Evolutionary conservation across 1,140 invertebrate species (phyloP), one percentile per base, ranked within the genome.

Genomic region (Leptinotarsa lineolata): DNA sequence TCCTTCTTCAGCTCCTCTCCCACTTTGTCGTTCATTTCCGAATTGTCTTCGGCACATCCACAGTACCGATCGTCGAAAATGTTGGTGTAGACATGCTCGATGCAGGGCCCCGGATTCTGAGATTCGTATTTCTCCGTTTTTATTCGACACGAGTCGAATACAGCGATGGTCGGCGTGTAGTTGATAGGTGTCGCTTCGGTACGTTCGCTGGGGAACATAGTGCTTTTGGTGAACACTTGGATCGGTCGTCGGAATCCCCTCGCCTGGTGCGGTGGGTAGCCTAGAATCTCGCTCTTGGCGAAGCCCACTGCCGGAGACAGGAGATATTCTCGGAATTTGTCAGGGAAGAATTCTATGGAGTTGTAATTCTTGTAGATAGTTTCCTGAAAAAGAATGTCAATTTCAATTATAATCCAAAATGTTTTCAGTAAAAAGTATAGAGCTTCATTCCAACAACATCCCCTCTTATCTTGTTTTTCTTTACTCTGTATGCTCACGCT

Each of bases 261-360:
- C 58, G 92, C 91, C 68, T 91, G 90, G 84, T 98, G 94, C 45
- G 91, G 87, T 11, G 95, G 94, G 39, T 93, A 92, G 13, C 92
- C 94, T 22, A 98, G 83, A 0, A 93, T 90, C 80, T 95, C 94
- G 82, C 93, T 95, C 79, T 94, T 94, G 76, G 89, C 91, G 84
- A 98, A 98, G 4, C 96, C 96, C 20, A 98, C 93, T 81, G 96
- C 94, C 0, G 90, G 86, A n/a, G 93, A 95, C 1, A 98, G 85
- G 22, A 99, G 86, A 85, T 95, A 98, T 72, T 97, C 92, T 8
- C 93, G 92, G 82, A 98, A 98, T 76, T 94, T 92, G 65, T 95
- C 91, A 0, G 97, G 97, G 75, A 92, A 92, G 77, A 99, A 90
- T 79, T 94, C 90, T 68, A 98, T 97, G 30, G 86, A 90, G 76